Percentiles rank a stretch among this genome's conserved stretches.
Evolutionary conservation across 1,140 invertebrate species (phyloP).

Genomic region (Drosophila pectinifera): DNA sequence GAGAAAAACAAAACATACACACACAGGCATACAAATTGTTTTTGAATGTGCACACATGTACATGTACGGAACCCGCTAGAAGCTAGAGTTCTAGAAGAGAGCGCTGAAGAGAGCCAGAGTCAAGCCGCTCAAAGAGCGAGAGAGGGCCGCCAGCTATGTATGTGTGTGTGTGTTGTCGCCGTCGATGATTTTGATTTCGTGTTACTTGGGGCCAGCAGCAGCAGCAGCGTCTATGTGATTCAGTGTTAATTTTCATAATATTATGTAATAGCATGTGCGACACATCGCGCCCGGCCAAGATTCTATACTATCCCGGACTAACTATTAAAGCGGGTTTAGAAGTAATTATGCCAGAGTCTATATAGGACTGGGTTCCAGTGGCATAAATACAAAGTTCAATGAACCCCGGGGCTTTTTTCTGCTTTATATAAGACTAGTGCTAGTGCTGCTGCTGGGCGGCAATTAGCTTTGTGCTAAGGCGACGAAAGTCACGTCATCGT

Average conservation of each 20-base stretch:
- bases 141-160: background rate
- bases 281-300: constrained; percentile 7
- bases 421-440: constrained; percentile 27
- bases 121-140: constrained; percentile 23
- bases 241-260: constrained; percentile 84
- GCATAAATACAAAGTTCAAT: constrained; percentile 33
- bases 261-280: constrained; percentile 78
- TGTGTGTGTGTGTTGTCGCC: constrained; percentile 29
- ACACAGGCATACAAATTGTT: background rate
- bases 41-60: constrained; percentile 7
- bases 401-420: constrained; percentile 9
- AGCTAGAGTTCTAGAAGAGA: constrained; percentile 52
- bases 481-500: constrained; percentile 41
- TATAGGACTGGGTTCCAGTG: background rate
- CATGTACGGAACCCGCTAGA: constrained; percentile 2
- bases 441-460: background rate
- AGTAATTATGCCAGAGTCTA: background rate
- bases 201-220: constrained; percentile 67
- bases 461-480: constrained; percentile 44
- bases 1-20: constrained; percentile 24
- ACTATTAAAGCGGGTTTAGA: background rate
- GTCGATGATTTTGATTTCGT: constrained; percentile 77
- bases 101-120: constrained; percentile 17
- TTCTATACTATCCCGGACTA: background rate
- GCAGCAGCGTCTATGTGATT: constrained; percentile 67